Evolutionary conservation across 2,888 invertebrate genomes (phyloP).

Genomic region (Drosophila macrospina): DNA sequence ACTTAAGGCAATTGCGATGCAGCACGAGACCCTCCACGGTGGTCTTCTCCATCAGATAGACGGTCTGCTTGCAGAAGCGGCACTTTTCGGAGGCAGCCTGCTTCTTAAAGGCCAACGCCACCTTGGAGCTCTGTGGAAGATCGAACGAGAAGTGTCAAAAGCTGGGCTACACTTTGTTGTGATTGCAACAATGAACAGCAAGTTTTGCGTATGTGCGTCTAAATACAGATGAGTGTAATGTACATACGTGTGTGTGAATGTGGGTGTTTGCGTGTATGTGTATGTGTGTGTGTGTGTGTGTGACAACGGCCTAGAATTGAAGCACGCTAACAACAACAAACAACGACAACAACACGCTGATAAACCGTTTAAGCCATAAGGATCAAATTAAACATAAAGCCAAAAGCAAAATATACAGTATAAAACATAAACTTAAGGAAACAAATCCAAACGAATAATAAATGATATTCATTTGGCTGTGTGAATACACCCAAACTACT

Average conservation of each 20-base stretch:
- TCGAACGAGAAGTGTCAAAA: not conserved
- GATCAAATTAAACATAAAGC: conserved; percentile 28
- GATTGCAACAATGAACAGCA: conserved; percentile 11
- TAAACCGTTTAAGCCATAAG: conserved; percentile 34
- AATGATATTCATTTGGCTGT: conserved; percentile 20
- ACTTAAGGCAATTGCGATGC: conserved; percentile 97
- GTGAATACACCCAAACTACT: conserved; percentile 82
- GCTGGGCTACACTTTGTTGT: not conserved
- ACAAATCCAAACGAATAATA: conserved; percentile 15
- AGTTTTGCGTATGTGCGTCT: conserved; percentile 26
- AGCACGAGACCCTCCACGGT: conserved; percentile 95
- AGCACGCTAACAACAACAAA: conserved; percentile 64
- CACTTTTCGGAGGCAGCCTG: conserved; percentile 91
- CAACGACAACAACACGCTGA: conserved; percentile 36
- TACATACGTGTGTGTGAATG: conserved; percentile 31
- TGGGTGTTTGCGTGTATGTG: conserved; percentile 34
- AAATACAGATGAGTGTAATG: conserved; percentile 46
- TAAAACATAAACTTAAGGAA: conserved; percentile 25
- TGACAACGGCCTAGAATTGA: conserved; percentile 46
- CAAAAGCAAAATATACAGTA: conserved; percentile 39
- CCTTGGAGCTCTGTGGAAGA: conserved; percentile 87
- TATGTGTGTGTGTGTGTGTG: conserved; percentile 38
- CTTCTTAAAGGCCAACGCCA: conserved; percentile 87
- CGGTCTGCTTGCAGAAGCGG: conserved; percentile 95
- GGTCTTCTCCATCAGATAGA: conserved; percentile 96